Evolutionary conservation across 2,888 invertebrate genomes (phyloP).

Genomic region (Cristatella mucedo): DNA sequence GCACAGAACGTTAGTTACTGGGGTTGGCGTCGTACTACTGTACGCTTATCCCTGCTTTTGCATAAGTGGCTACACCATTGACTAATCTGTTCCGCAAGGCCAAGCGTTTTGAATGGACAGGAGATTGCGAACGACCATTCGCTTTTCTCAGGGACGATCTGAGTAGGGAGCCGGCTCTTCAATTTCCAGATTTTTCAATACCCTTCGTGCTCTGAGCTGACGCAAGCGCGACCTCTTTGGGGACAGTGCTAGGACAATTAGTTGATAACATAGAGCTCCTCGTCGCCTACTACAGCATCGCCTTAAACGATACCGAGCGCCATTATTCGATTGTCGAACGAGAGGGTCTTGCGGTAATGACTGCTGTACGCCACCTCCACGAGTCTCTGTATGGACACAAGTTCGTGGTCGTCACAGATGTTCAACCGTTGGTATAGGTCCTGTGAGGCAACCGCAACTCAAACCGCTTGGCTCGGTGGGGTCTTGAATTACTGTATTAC

Average conservation of each 20-base stretch:
- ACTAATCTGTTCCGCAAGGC: too few species aligned
- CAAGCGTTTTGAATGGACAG: too few species aligned
- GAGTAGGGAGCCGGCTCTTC: too few species aligned
- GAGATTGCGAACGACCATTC: too few species aligned
- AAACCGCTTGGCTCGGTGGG: conserved; percentile 15
- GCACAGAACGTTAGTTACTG: conserved; percentile 13
- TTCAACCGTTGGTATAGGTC: conserved; percentile 13
- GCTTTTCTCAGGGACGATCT: too few species aligned
- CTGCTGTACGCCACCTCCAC: conserved; percentile 13
- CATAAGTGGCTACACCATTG: conserved; percentile 13
- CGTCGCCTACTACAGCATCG: conserved; percentile 17
- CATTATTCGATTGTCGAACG: conserved; percentile 16
- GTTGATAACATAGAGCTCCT: conserved; percentile 12
- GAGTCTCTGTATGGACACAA: conserved; percentile 13
- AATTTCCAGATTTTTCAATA: too few species aligned
- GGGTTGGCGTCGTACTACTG: conserved; percentile 14
- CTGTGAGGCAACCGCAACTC: conserved; percentile 12
- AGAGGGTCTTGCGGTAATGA: conserved; percentile 16
- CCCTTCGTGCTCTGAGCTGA: conserved; percentile 16
- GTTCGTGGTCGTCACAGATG: conserved; percentile 15
- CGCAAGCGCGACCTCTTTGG: conserved; percentile 17
- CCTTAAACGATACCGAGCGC: conserved; percentile 14
- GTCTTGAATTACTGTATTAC: too few species aligned
- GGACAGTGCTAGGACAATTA: conserved; percentile 17
- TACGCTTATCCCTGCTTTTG: conserved; percentile 13